phyloP scores from a whole-genome alignment of 2,797 vertebrate species.

The Sebastes ruberrimus region DNA sequence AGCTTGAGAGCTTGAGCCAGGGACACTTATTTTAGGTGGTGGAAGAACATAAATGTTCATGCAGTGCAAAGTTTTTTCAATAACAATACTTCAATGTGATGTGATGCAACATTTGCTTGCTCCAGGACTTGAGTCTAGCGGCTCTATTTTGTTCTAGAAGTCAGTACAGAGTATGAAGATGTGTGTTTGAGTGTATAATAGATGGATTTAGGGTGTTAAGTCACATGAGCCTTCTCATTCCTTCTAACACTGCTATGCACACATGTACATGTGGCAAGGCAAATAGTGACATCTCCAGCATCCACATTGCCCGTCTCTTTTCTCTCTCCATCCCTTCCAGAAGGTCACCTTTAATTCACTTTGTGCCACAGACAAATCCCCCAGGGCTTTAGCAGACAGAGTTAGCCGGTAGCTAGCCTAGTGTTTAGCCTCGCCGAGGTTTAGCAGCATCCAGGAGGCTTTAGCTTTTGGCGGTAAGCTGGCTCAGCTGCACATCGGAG shows the following conservation, averaged over 20 bases:
- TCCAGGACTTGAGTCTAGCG: not conserved
- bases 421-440: constrained; percentile 71
- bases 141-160: not conserved
- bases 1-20: not conserved
- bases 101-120: not conserved
- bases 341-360: constrained; percentile 82
- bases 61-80: not conserved
- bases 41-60: not conserved
- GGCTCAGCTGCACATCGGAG: constrained; percentile 82
- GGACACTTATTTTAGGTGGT: not conserved
- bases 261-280: constrained; percentile 4
- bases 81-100: not conserved
- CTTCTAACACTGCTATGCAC: not conserved
- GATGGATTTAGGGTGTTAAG: not conserved
- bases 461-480: constrained; percentile 81
- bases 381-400: constrained; percentile 64
- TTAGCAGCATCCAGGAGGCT: constrained; percentile 78
- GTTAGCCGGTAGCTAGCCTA: constrained; percentile 75
- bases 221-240: not conserved
- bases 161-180: not conserved
- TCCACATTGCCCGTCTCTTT: constrained; percentile 17
- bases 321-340: constrained; percentile 44
- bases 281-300: constrained; percentile 36
- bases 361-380: constrained; percentile 76
- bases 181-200: not conserved